Conservation (phyloP, 2,113 vertebrate species). For the Neotragus pygmaeus region DNA sequence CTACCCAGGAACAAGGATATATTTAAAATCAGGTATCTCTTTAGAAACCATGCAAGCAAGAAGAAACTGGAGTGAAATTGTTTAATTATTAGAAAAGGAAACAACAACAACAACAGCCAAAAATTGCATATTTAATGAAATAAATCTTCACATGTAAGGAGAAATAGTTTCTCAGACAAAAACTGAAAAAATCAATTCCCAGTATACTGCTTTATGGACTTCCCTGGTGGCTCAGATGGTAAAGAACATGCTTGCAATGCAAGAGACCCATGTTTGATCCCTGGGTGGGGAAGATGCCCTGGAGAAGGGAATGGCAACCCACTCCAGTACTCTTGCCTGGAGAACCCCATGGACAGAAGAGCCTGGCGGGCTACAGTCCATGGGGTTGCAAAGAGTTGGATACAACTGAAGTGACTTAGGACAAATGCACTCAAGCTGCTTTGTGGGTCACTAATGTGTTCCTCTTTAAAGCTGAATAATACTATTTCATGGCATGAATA, state of each 20-base stretch:
- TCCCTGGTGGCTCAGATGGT: not conserved
- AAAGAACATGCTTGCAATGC: not conserved
- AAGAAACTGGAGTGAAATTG: not conserved
- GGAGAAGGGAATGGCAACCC: not conserved
- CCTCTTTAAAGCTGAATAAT: not conserved
- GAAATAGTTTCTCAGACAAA: not conserved
- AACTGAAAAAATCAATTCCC: not conserved
- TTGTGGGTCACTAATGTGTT: not conserved
- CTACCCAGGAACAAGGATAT: not conserved
- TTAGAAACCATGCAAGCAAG: not conserved
- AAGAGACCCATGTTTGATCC: not conserved
- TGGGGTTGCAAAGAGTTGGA: not conserved
- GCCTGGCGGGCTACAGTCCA: not conserved
- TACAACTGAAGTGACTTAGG: not conserved
- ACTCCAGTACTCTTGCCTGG: not conserved
- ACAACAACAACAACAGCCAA: not conserved
- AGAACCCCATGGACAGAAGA: not conserved
- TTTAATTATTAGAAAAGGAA: not conserved
- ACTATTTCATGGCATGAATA: not conserved
- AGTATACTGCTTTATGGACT: not conserved
- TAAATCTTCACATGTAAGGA: not conserved
- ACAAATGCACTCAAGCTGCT: not conserved
- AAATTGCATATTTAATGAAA: not conserved
- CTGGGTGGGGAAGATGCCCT: not conserved
- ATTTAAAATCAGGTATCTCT: not conserved